A percentile compares a stretch with the other conserved stretches of the same genome.
These are phyloP conservation scores for Chionomys nivalis DNA, from an alignment of 2,113 vertebrate species.

Conservation along the genomic window DNA sequence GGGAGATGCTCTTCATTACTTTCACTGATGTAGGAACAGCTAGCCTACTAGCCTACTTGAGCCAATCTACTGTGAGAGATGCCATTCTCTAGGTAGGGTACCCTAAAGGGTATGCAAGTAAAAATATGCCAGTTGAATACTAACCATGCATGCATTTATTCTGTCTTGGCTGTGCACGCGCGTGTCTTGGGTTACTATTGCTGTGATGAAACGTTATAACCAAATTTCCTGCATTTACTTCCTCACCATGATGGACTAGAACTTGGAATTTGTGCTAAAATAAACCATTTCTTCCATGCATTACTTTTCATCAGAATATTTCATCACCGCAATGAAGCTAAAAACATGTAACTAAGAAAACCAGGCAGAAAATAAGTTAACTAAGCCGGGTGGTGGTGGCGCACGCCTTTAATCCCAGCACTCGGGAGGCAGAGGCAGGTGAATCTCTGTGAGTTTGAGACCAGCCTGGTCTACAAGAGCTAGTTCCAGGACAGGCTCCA, in stretches of 20 bases:
- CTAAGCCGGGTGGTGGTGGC: no score
- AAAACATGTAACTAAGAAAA: background rate
- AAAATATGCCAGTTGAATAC: background rate
- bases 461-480: no score
- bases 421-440: no score
- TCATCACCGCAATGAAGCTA: background rate
- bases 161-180: background rate
- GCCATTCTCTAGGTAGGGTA: background rate
- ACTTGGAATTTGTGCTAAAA: background rate
- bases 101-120: background rate
- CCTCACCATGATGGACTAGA: background rate
- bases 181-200: background rate
- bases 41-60: background rate
- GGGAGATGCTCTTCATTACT: background rate
- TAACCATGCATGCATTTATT: background rate
- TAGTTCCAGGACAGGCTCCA: no score
- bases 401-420: no score
- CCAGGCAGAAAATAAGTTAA: background rate
- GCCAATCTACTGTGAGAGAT: background rate
- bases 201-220: background rate
- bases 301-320: background rate
- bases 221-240: background rate
- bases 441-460: no score
- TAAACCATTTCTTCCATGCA: background rate
- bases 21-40: background rate